Evolutionary conservation across 1,140 invertebrate species (phyloP).

Genomic region (Sesamia nonagrioides): DNA sequence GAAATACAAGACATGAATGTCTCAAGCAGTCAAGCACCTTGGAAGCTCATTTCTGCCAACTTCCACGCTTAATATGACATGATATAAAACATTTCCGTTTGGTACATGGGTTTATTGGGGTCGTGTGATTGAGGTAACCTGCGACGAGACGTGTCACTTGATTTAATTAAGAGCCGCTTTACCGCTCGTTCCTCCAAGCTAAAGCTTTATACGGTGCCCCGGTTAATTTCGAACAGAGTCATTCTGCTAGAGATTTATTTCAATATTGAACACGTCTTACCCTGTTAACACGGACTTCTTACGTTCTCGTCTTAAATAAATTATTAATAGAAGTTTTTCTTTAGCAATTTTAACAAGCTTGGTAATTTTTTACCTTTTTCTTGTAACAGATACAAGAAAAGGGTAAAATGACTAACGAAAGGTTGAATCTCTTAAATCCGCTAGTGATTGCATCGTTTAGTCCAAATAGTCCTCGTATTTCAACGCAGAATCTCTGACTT

Average conservation of each 20-base stretch:
- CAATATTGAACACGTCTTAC: slow-evolving; percentile 73
- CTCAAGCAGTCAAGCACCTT: not conserved
- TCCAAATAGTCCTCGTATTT: slow-evolving; percentile 81
- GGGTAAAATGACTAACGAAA: slow-evolving; percentile 58
- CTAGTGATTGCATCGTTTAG: slow-evolving; percentile 82
- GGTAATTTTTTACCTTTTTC: slow-evolving; percentile 43
- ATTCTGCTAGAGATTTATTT: slow-evolving; percentile 83
- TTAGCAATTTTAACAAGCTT: slow-evolving; percentile 1
- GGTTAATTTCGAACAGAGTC: slow-evolving; percentile 82
- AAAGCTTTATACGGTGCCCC: slow-evolving; percentile 70
- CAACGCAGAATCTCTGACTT: slow-evolving; percentile 70
- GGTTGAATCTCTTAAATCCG: slow-evolving; percentile 77
- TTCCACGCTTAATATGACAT: slow-evolving; percentile 49
- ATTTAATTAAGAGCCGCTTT: slow-evolving; percentile 87
- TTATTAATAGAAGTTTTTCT: not conserved
- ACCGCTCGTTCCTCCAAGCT: slow-evolving; percentile 79
- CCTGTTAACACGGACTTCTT: not conserved
- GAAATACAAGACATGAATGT: not conserved
- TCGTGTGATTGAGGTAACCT: slow-evolving; percentile 85
- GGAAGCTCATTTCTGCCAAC: not conserved
- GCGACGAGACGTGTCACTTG: slow-evolving; percentile 84
- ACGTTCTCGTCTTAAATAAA: not conserved
- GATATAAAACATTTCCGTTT: slow-evolving; percentile 69
- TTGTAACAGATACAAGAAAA: slow-evolving; percentile 40
- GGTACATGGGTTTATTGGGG: slow-evolving; percentile 81